A percentile compares a stretch with the other conserved stretches of the same genome.
These are phyloP conservation scores for Mesembrinibis cayennensis DNA, from an alignment of 2,113 vertebrate genomes.

Conservation along the genomic window DNA sequence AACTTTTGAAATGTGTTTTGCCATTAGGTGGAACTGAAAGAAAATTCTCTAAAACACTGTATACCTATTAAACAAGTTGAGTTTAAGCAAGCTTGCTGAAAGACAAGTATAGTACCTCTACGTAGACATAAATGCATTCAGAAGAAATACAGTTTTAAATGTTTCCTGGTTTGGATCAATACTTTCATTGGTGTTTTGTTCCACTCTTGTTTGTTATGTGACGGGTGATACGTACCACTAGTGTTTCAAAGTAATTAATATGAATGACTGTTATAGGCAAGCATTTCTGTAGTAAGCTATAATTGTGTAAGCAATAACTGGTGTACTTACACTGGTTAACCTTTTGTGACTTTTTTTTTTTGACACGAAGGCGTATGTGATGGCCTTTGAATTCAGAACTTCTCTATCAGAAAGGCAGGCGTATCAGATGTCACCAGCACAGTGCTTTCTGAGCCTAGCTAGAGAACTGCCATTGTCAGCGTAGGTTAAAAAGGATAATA, in stretches of 20 bases:
- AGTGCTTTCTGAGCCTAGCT: conserved; percentile 28
- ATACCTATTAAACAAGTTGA: neutral
- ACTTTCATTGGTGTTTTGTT: neutral
- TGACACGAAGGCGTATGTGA: neutral
- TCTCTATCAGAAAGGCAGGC: neutral
- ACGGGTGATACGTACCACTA: neutral
- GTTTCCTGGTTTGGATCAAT: neutral
- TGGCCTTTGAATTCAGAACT: conserved; percentile 33
- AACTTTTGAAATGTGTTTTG: neutral
- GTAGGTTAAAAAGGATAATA: conserved; percentile 38
- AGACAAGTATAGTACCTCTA: neutral
- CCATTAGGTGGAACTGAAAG: neutral
- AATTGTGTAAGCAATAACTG: neutral
- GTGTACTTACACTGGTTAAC: neutral
- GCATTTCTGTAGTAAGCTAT: neutral
- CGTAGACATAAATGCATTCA: neutral
- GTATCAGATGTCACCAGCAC: conserved; percentile 29
- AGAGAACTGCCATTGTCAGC: conserved; percentile 40
- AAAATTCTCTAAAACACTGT: neutral
- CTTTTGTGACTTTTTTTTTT: neutral
- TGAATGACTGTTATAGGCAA: neutral
- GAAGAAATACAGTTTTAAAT: neutral
- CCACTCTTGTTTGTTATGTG: neutral
- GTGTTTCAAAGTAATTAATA: conserved; percentile 17
- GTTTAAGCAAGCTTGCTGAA: neutral